These are phyloP conservation scores for Watsonalla cultraria DNA, from an alignment of 2,888 invertebrate species.

Conservation along the genomic window DNA sequence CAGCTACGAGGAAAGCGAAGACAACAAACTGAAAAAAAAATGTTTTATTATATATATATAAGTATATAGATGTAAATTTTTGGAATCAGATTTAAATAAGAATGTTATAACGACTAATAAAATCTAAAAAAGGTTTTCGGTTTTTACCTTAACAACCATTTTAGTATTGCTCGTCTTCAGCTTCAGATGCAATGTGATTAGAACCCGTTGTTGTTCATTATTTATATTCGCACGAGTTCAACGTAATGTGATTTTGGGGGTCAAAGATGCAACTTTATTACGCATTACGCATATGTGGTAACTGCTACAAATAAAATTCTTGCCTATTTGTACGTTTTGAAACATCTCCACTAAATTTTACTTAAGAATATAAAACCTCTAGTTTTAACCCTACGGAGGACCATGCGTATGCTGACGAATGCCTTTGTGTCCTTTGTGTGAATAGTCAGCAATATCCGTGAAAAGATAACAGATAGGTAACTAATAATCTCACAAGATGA, in stretches of 20 bases:
- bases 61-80: no score
- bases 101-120: conserved; percentile 5
- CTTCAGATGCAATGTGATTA: background rate
- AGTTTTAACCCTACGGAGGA: no score
- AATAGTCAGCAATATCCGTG: no score
- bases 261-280: conserved; percentile 46
- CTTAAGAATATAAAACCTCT: no score
- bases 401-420: no score
- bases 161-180: background rate
- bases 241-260: conserved; percentile 48
- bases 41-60: background rate
- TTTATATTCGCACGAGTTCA: conserved; percentile 25
- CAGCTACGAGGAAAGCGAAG: conserved; percentile 42
- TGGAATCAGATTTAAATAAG: no score
- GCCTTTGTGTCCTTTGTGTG: no score
- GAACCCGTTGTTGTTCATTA: background rate
- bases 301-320: conserved; percentile 33
- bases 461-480: no score
- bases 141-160: conserved; percentile 1
- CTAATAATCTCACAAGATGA: no score
- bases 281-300: background rate
- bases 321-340: conserved; percentile 21
- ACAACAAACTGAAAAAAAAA: conserved; percentile 48
- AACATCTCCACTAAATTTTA: no score
- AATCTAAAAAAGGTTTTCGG: conserved; percentile 10